Conservation (phyloP, 2,888 invertebrate genomes). For the Pomacea canaliculata region DNA sequence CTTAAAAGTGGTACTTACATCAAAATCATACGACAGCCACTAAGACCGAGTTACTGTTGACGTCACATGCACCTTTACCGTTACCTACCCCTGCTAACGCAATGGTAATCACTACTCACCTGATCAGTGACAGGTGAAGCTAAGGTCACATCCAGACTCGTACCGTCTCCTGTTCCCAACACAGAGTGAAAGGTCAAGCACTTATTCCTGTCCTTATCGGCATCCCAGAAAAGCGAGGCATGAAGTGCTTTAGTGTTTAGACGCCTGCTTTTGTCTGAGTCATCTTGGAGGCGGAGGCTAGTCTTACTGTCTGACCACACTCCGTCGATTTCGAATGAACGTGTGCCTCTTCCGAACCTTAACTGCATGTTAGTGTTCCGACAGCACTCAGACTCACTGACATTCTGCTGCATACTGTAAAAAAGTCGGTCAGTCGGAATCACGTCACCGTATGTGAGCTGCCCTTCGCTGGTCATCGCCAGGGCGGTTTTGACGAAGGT, state of each 20-base stretch:
- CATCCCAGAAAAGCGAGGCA: conserved; percentile 53
- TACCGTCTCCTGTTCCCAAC: conserved; percentile 35
- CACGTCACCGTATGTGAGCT: conserved; percentile 23
- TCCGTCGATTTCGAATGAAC: conserved; percentile 34
- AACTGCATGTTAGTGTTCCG: neutral
- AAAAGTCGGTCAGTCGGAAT: too few relatives aligned
- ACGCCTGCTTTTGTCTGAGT: too few relatives aligned
- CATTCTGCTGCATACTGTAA: too few relatives aligned
- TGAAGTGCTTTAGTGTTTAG: conserved; percentile 37
- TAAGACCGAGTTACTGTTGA: too few relatives aligned
- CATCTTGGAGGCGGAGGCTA: too few relatives aligned
- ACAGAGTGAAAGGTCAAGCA: conserved; percentile 40
- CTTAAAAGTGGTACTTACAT: too few relatives aligned
- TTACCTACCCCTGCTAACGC: too few relatives aligned
- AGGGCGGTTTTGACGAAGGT: conserved; percentile 13
- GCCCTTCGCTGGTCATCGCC: conserved; percentile 11
- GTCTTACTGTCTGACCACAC: conserved; percentile 19
- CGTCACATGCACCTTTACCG: too few relatives aligned
- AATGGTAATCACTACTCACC: conserved; percentile 19
- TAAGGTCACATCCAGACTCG: conserved; percentile 41
- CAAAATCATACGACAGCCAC: too few relatives aligned
- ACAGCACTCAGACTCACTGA: too few relatives aligned
- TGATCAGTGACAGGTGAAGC: conserved; percentile 39
- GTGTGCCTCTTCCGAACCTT: conserved; percentile 35
- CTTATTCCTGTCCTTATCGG: conserved; percentile 46